phyloP scores from a whole-genome alignment of 2,888 invertebrate species.

The Torymus texanus region DNA sequence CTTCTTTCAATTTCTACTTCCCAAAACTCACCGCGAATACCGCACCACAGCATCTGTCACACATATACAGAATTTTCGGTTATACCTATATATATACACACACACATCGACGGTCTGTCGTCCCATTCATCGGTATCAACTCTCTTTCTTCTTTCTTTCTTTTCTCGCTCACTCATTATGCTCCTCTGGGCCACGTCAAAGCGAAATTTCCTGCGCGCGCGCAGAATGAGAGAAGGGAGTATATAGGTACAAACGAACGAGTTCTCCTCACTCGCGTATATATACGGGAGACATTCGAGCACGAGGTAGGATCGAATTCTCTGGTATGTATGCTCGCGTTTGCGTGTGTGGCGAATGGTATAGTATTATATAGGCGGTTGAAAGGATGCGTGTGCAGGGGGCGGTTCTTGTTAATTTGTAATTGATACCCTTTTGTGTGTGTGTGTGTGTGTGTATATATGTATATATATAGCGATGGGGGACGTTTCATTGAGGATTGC shows the following conservation, averaged over 20 bases:
- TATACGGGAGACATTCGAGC: no score
- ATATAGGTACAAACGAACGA: neutral
- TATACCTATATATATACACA: no score
- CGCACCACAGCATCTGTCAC: no score
- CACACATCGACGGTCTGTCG: no score
- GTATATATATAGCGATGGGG: no score
- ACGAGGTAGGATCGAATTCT: no score
- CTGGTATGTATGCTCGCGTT: neutral
- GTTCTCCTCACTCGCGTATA: neutral
- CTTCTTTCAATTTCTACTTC: no score
- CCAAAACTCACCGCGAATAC: no score
- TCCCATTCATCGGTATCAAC: neutral
- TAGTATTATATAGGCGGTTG: conserved; percentile 3
- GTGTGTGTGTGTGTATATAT: no score
- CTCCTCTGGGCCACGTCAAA: conserved; percentile 45
- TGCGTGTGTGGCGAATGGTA: neutral
- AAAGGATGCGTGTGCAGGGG: conserved; percentile 1
- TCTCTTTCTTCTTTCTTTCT: neutral
- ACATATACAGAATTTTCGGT: no score
- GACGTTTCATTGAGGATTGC: no score
- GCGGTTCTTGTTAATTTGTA: conserved; percentile 9
- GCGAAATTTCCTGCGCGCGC: conserved; percentile 46
- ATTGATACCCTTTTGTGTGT: conserved; percentile 18
- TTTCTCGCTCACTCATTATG: conserved; percentile 15
- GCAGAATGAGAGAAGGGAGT: neutral